Evolutionary conservation across 2,888 invertebrate species (phyloP), one percentile per base, ranked within the genome.

Genomic region (Flabesymbios commensalis): DNA sequence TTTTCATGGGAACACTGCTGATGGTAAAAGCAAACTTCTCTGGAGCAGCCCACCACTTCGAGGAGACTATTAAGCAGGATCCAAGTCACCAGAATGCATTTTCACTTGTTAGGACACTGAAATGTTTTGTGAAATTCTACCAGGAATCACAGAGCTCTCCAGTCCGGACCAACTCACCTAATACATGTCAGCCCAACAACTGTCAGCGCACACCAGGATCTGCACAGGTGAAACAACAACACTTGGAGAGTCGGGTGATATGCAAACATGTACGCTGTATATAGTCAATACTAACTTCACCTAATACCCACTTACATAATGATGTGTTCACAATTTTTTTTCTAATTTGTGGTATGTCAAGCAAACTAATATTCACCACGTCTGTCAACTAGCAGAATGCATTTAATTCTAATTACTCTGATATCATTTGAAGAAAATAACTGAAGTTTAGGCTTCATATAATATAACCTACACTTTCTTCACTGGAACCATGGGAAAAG

Each of bases 1-100:
- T 89, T 78, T 80, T 90, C 4, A 80, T 89, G 61, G 86, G 83
- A 19, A 87, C 88, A 1, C 83, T 90, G 62, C 76, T 90, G 56
- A 87, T 88, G 74, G 87, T 88, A 76, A 81, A 87, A 63, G 88
- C 87, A 73, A 88, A 88, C 65, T 74, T 78, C 64, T 74, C 76
- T 3, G 82, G 80, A 2, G 81, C 81, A 17, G 71, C 77, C 26
- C 74, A 73, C 69, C 77, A 81, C 63, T 82, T 83, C 68, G 73
- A 76, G 57, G 72, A 72, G 32, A 79, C 77, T 4, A 68, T 83
- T 36, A 71, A 75, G 24, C 73, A 77, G 31, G 74, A 81, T 19
- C 77, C 79, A 0, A 68, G 72, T 29, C 68, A 75, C 61, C 65
- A 70, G 41, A 76, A 75, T 4, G 77, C 77, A 0, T 67, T 78